Base-by-base conservation (phyloP, 2,797 vertebrate genomes). In the Sciurus carolinensis region DNA sequence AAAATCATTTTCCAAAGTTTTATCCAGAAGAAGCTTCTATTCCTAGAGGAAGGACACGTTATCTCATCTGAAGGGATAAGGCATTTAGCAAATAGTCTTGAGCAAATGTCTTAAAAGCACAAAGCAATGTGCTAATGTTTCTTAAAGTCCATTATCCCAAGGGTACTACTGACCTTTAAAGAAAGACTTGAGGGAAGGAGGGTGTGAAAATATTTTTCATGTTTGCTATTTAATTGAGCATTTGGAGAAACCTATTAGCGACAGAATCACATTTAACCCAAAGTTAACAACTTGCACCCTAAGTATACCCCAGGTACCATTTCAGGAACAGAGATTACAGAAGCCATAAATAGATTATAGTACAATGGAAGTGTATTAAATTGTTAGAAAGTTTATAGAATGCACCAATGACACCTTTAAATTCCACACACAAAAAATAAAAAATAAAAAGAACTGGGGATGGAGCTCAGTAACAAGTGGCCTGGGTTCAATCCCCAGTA, bases 31-130 rank as follows among this genome's bases (percentile, higher is more conserved):
- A 11, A 33, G 11, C 9, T 24, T 95, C 54, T 71, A 3, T 52
- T 82, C 72, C 59, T 71, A 80, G 64, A 88, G 59, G 20, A 87
- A 87, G 10, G 22, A 77, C 15, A 90, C 52, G 11, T 44, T 90
- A 44, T 39, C 44, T 94, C n/a, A 62, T n/a, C 57, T 72, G 30
- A 86, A 85, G 59, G n/a, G 67, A n/a, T 52, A 90, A 22, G 26
- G 82, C 44, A 79, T 54, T 93, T 93, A 85, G 57, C 64, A 94
- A 89, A 83, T 20, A 77, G 18, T 79, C 69, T 84, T 86, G 50
- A 80, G 18, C 17, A 79, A 84, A 62, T 13, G 42, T 83, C 87
- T 72, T 83, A 33, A 94, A 90, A 86, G 47, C 73, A 88, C 28
- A 66, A 59, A 47, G 20, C 82, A 69, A 69, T 79, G 20, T 85